Conservation (phyloP, 2,113 vertebrate genomes). For the Upupa epops region DNA sequence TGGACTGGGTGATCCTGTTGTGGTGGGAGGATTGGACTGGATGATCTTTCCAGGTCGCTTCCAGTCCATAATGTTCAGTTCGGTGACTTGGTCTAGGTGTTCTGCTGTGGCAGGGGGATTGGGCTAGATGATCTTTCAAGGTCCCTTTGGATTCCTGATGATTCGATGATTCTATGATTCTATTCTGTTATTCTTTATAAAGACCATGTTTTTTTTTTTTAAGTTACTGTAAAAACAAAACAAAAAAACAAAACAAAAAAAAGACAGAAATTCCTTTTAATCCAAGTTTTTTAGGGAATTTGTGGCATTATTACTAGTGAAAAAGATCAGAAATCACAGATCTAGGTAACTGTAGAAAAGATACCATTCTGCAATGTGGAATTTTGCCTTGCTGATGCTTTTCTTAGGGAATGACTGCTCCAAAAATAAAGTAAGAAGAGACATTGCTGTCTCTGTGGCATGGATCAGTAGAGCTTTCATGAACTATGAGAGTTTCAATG, state of each 20-base stretch:
- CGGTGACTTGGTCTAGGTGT: too few relatives aligned
- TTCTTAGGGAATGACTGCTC: not conserved
- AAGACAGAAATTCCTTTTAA: too few relatives aligned
- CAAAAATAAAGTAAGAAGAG: not conserved
- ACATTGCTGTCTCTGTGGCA: not conserved
- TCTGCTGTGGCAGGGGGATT: too few relatives aligned
- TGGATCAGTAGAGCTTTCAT: not conserved
- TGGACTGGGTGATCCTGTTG: too few relatives aligned
- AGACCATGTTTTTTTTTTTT: not conserved
- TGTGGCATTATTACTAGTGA: not conserved
- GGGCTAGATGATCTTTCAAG: too few relatives aligned
- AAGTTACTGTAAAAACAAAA: not conserved
- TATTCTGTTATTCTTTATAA: not conserved
- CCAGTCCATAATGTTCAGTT: too few relatives aligned
- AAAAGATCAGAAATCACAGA: not conserved
- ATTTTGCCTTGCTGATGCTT: not conserved
- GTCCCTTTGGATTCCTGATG: too few relatives aligned
- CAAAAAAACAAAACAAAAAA: too few relatives aligned
- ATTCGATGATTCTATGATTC: too few relatives aligned
- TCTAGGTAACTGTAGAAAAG: not conserved
- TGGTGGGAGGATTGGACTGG: too few relatives aligned
- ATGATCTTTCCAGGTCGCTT: too few relatives aligned
- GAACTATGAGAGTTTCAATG: not conserved
- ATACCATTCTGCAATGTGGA: not conserved
- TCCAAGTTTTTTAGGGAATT: not conserved